These are phyloP conservation scores for Chaetops frenatus DNA, from an alignment of 2,113 vertebrate species.

Conservation along the genomic window DNA sequence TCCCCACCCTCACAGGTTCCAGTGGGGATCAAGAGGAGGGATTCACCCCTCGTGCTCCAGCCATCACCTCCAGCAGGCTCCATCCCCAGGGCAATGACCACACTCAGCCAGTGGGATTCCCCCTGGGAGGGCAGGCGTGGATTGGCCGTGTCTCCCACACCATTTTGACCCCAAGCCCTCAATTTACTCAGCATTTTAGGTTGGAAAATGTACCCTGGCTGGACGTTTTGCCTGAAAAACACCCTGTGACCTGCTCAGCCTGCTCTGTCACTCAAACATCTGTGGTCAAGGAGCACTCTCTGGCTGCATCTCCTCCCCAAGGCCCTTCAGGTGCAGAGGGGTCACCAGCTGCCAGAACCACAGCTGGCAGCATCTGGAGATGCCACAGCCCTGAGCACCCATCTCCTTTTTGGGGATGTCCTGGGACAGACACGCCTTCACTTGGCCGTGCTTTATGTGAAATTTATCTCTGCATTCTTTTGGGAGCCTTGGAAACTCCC, in stretches of 20 bases:
- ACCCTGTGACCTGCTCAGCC: not conserved
- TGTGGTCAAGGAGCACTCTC: rapidly evolving
- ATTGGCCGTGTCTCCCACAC: rapidly evolving
- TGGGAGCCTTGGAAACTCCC: too few species aligned
- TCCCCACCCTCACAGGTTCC: not conserved
- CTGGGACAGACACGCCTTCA: too few species aligned
- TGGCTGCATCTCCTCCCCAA: not conserved
- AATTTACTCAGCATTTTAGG: not conserved
- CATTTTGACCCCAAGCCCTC: rapidly evolving
- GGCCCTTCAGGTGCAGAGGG: not conserved
- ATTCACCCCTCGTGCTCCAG: not conserved
- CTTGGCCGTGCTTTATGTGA: too few species aligned
- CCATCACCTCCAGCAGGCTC: not conserved
- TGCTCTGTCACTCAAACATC: not conserved
- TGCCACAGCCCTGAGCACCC: not conserved
- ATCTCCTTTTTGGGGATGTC: not conserved
- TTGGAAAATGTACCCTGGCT: not conserved
- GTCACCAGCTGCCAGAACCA: not conserved
- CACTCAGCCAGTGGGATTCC: rapidly evolving
- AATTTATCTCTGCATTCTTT: too few species aligned
- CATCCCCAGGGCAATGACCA: too few species aligned
- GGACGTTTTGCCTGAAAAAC: not conserved
- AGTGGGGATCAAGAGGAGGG: not conserved
- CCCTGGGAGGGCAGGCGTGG: rapidly evolving
- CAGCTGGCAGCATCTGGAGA: not conserved